A percentile compares a stretch with the other conserved stretches of the same genome.
These are phyloP conservation scores for Porites australiensis DNA, from an alignment of 64 coral and sea anemone genomes.

Conservation along the genomic window DNA sequence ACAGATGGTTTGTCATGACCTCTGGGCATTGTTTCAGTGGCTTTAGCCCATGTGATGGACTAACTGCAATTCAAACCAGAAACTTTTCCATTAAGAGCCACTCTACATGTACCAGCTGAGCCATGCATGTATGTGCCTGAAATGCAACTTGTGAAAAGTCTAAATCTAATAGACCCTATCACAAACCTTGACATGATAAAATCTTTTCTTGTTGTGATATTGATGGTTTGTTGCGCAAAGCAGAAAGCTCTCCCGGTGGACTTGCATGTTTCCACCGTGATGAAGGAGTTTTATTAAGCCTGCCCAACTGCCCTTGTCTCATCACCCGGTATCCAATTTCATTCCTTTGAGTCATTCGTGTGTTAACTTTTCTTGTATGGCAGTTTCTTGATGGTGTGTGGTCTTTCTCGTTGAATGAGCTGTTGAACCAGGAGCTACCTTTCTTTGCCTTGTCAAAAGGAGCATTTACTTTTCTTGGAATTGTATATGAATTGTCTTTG, in stretches of 20 bases:
- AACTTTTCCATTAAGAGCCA: no score
- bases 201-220: neutral
- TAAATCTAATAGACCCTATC: no score
- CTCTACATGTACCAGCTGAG: no score
- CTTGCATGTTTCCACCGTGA: neutral
- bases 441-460: neutral
- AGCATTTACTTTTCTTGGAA: conserved; percentile 11
- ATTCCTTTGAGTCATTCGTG: neutral
- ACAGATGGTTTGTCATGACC: no score
- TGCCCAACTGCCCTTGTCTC: neutral
- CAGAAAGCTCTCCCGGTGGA: neutral
- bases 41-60: no score
- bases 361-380: neutral
- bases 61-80: no score
- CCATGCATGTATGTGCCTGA: no score
- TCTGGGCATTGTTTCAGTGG: no score
- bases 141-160: no score
- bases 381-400: neutral
- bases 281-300: neutral
- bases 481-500: neutral
- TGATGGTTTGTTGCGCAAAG: neutral
- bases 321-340: conserved; percentile 24
- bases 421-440: neutral
- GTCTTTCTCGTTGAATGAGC: neutral
- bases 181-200: conserved; percentile 1